A percentile compares a stretch with the other conserved stretches of the same genome.
phyloP scores from a whole-genome alignment of 2,113 vertebrate genomes.

The Petaurus breviceps region DNA sequence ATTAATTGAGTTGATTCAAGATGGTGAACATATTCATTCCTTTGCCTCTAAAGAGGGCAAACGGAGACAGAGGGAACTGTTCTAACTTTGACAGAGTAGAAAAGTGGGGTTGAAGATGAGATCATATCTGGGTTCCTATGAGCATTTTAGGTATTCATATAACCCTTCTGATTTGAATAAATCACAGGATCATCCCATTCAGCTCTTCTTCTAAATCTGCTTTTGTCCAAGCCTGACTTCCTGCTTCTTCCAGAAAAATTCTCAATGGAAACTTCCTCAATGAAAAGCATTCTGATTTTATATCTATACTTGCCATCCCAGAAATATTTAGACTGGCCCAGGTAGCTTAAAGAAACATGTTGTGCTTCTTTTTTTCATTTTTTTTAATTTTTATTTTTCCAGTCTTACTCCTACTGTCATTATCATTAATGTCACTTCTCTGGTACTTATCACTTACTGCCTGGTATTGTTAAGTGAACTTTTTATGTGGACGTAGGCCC shows the following conservation, averaged over 20 bases:
- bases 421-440: neutral
- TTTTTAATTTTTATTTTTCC: neutral
- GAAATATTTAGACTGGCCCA: constrained; percentile 11
- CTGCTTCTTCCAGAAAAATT: neutral
- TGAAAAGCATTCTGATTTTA: constrained; percentile 42
- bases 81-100: neutral
- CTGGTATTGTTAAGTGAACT: neutral
- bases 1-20: neutral
- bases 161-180: neutral
- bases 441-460: neutral
- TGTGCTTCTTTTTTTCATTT: neutral
- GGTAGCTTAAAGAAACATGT: neutral
- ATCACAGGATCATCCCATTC: neutral
- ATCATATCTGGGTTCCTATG: neutral
- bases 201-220: neutral
- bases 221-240: neutral
- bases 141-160: neutral
- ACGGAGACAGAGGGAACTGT: neutral
- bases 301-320: constrained; percentile 33
- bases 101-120: neutral
- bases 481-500: neutral
- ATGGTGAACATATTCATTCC: neutral
- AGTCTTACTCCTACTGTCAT: neutral
- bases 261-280: neutral
- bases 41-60: neutral